phyloP scores from a whole-genome alignment of 1,140 invertebrate genomes.

The Polyergus mexicanus region DNA sequence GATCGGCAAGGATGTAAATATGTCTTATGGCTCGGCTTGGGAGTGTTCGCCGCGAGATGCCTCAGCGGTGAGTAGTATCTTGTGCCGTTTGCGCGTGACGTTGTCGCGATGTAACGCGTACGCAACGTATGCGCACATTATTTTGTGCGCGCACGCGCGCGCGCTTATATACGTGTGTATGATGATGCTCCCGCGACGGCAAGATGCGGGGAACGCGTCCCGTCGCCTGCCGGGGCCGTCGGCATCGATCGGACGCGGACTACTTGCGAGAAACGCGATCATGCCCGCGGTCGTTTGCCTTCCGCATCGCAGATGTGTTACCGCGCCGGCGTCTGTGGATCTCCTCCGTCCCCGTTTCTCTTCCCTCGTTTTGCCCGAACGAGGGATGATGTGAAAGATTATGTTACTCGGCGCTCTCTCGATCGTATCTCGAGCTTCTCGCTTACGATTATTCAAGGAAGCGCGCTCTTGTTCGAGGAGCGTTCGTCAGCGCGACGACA shows the following conservation, averaged over 20 bases:
- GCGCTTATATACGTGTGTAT: too few relatives aligned
- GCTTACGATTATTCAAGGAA: neutral
- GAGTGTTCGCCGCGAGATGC: constrained; percentile 77
- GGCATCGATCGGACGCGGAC: constrained; percentile 71
- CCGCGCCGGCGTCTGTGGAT: too few relatives aligned
- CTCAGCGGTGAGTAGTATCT: constrained; percentile 83
- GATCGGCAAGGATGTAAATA: constrained; percentile 83
- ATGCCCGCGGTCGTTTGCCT: constrained; percentile 46
- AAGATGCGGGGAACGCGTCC: constrained; percentile 12
- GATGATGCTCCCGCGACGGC: constrained; percentile 11
- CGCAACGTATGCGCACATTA: neutral
- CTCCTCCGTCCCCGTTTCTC: constrained; percentile 1
- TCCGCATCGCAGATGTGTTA: constrained; percentile 69
- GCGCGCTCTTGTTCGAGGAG: neutral
- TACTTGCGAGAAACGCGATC: neutral
- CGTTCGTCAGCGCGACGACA: neutral
- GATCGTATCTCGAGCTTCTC: constrained; percentile 10
- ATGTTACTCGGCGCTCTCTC: constrained; percentile 45
- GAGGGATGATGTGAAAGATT: constrained; percentile 44
- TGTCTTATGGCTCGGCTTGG: constrained; percentile 79
- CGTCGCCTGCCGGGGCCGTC: constrained; percentile 22
- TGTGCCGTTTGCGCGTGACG: neutral
- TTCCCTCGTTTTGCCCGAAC: neutral
- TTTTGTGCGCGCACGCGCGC: neutral
- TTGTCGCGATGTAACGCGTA: neutral